Base-by-base conservation (phyloP, 2,888 invertebrate genomes). In the Athripsodes cinereus region DNA sequence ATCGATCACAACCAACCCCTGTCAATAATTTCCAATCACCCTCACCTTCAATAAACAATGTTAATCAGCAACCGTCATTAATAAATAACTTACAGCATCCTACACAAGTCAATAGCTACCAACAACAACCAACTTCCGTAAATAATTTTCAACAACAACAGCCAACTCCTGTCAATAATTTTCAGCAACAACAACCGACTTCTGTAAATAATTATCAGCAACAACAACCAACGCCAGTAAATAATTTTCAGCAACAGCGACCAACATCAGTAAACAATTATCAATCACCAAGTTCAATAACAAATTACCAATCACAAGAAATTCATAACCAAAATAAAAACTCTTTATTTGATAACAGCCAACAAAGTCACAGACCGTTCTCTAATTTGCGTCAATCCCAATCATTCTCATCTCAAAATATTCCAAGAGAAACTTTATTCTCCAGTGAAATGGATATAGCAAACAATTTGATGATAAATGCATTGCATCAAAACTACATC, bases 401-500 rank as follows among this genome's bases (percentile, higher is more conserved):
- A 10, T 26, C 26, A 6, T 3, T 26, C 3, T 10, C 26, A 6
- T 26, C 34, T 34, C 49, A 34, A 53, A 48, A 48, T 11, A 56
- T 53, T 16, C 52, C 51, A 5, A 54, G 34, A 31, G 22, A 51
- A 22, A 52, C 57, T 16, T 57, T 57, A 16, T 46, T 59, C 34
- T 57, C 53, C 18, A 74, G 68, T 60, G 65, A 59, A 16, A 47
- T 71, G 55, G 70, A 74, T 22, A 67, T 75, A 1, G 73, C 76
- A 2, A 78, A 77, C 67, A 78, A 74, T 66, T 57, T 76, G 13
- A 75, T 71, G 65, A 66, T 74, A 47, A 78, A 76, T 63, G 13
- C 40, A 3, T 13, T 40, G n/a, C 22, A 50, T 26, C 57, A 58
- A 40, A 40, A 40, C 13, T 40, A 40, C 40, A 40, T 40, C 5